phyloP scores from a whole-genome alignment of 2,888 invertebrate genomes.

The Aphelenchoides bicaudatus region DNA sequence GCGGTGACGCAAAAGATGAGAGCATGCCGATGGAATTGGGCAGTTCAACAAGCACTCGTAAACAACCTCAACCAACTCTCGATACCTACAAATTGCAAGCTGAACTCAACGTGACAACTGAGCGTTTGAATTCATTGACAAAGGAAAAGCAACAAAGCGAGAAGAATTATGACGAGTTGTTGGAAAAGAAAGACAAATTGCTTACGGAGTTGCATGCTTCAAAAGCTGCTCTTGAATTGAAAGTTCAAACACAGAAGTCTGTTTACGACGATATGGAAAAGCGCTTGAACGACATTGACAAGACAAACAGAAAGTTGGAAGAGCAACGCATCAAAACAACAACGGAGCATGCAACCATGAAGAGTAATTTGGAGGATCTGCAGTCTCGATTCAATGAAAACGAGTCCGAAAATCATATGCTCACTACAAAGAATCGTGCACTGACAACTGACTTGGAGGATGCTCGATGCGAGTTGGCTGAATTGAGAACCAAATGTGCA shows the following conservation, averaged over 20 bases:
- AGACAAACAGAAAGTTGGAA: conserved; percentile 13
- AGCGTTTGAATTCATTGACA: conserved; percentile 1
- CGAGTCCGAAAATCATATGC: conserved; percentile 3
- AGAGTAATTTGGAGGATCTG: not conserved
- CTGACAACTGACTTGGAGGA: conserved; percentile 3
- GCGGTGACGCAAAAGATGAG: not conserved
- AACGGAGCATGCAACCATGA: not conserved
- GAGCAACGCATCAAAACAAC: not conserved
- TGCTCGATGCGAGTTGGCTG: not conserved
- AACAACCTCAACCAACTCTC: not conserved
- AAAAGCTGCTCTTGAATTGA: conserved; percentile 12
- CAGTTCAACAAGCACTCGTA: not conserved
- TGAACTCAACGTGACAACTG: conserved; percentile 5
- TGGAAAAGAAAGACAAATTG: conserved; percentile 15
- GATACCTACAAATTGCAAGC: conserved; percentile 10
- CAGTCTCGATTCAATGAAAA: not conserved
- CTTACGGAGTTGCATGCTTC: conserved; percentile 14
- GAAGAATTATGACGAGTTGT: not conserved
- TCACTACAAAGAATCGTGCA: conserved; percentile 8
- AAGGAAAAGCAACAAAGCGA: conserved; percentile 10
- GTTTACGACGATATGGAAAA: conserved; percentile 10
- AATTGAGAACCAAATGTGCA: conserved; percentile 3
- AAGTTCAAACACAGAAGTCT: conserved; percentile 5
- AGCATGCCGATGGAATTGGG: no score
- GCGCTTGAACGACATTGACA: conserved; percentile 10